Evolutionary conservation across 2,797 vertebrate species (phyloP).

Genomic region (Sebastes iracundus): DNA sequence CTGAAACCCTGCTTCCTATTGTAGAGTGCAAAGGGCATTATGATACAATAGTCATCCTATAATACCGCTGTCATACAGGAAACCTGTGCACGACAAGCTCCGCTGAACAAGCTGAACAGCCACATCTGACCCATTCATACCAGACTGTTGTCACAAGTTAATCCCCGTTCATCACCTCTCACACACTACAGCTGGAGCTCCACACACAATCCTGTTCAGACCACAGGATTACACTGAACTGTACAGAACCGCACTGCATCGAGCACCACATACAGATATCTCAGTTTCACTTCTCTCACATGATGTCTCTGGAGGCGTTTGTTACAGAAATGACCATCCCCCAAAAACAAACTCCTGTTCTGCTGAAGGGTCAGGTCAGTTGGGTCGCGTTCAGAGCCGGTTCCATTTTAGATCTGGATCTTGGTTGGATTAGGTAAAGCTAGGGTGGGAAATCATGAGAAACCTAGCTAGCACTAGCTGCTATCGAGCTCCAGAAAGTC

Average conservation of each 20-base stretch:
- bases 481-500: too few relatives aligned
- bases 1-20: not conserved
- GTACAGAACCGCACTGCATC: not conserved
- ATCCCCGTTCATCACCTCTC: not conserved
- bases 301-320: not conserved
- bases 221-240: not conserved
- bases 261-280: not conserved
- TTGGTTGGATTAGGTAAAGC: not conserved
- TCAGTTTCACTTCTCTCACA: not conserved
- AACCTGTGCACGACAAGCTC: not conserved
- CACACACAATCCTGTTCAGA: not conserved
- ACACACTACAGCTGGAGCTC: not conserved
- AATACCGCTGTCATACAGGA: not conserved
- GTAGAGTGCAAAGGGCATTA: not conserved
- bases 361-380: not conserved
- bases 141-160: not conserved
- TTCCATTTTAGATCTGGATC: not conserved
- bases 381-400: not conserved
- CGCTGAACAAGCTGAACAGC: not conserved
- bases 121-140: not conserved
- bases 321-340: not conserved
- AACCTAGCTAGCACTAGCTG: too few relatives aligned
- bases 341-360: not conserved
- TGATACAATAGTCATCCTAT: not conserved
- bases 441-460: not conserved